Percentiles rank a stretch among this genome's conserved stretches.
These are phyloP conservation scores for Cyphomyrus plagiostoma DNA, from an alignment of 2,113 vertebrate species.

Conservation along the genomic window DNA sequence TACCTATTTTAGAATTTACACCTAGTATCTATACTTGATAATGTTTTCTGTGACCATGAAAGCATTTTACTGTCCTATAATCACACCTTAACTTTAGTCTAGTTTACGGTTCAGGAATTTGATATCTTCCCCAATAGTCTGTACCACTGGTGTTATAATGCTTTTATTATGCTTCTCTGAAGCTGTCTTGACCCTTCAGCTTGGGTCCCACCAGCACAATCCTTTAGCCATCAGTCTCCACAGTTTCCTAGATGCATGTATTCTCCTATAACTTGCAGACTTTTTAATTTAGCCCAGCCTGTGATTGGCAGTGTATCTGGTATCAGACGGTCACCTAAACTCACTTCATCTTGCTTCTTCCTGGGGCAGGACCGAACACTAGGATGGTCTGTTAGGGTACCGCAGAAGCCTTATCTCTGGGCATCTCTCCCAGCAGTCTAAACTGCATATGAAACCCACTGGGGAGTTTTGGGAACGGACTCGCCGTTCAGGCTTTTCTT, in stretches of 20 bases:
- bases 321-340: constrained; percentile 5
- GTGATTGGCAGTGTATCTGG: not conserved
- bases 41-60: not conserved
- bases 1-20: not conserved
- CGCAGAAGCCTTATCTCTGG: constrained; percentile 36
- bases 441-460: constrained; percentile 76
- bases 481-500: constrained; percentile 50
- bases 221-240: not conserved
- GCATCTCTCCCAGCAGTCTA: constrained; percentile 61
- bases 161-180: not conserved
- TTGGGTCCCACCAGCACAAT: not conserved
- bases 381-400: constrained; percentile 23
- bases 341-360: not conserved
- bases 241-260: not conserved
- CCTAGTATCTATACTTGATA: not conserved
- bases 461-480: constrained; percentile 72
- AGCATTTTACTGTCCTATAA: not conserved
- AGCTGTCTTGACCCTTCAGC: not conserved
- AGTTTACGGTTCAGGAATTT: not conserved
- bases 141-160: not conserved
- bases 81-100: not conserved
- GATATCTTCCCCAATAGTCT: not conserved
- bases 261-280: not conserved
- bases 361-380: not conserved
- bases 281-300: not conserved